Percentiles rank a stretch among this genome's conserved stretches.
Evolutionary conservation across 1,140 invertebrate species (phyloP).

Genomic region (Drosophila subobscura): DNA sequence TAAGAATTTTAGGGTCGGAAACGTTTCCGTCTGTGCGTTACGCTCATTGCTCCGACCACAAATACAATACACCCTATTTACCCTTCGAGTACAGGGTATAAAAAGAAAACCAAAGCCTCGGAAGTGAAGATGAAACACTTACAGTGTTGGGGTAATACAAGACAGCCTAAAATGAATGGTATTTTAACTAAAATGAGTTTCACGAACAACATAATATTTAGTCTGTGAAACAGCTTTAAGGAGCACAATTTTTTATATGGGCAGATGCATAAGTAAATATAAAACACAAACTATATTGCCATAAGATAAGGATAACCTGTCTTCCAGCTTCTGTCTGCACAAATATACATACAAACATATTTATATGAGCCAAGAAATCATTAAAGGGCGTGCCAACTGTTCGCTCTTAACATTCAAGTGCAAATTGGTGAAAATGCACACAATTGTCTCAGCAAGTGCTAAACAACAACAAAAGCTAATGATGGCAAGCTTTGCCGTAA

Average conservation of each 20-base stretch:
- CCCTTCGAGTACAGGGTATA: no score
- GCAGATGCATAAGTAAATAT: no score
- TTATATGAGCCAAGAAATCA: conserved; percentile 39
- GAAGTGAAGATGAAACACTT: conserved; percentile 44
- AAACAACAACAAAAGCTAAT: conserved; percentile 31
- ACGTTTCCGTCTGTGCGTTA: no score
- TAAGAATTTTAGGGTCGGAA: no score
- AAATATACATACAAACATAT: conserved; percentile 35
- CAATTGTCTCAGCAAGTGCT: conserved; percentile 77
- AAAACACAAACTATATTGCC: no score
- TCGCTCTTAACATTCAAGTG: conserved; percentile 60
- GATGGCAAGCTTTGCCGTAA: conserved; percentile 61
- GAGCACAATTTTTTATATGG: not conserved
- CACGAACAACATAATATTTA: not conserved
- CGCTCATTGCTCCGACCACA: not conserved
- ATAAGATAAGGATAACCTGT: not conserved
- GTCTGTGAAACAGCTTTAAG: not conserved
- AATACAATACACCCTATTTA: conserved; percentile 11
- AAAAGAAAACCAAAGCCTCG: conserved; percentile 39
- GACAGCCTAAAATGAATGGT: conserved; percentile 1
- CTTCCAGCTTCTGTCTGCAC: conserved; percentile 8
- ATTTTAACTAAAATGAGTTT: conserved; percentile 5
- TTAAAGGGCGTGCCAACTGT: conserved; percentile 11
- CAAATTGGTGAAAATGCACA: conserved; percentile 77
- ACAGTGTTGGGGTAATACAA: conserved; percentile 36